A percentile compares a stretch with the other conserved stretches of the same genome.
These are phyloP conservation scores for Enteromius paludinosus DNA, from an alignment of 2,797 vertebrate genomes.

Conservation along the genomic window DNA sequence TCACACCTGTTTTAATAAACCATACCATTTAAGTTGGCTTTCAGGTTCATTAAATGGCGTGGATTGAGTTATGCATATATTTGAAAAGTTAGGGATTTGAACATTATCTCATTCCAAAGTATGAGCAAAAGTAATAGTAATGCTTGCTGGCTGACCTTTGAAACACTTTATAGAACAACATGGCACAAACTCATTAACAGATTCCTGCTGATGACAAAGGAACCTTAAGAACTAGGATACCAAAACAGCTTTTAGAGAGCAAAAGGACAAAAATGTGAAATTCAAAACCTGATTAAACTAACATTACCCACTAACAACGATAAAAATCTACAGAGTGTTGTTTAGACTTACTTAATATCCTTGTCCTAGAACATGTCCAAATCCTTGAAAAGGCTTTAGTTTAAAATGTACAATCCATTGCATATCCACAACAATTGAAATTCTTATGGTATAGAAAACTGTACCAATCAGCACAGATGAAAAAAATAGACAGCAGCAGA, in stretches of 20 bases:
- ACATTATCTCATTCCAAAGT: background rate
- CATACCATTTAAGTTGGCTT: background rate
- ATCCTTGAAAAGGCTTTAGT: conserved; percentile 3
- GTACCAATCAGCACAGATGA: background rate
- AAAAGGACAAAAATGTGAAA: conserved; percentile 6
- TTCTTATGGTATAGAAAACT: background rate
- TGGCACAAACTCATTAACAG: background rate
- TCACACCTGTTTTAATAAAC: background rate
- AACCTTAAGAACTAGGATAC: background rate
- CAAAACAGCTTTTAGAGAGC: background rate
- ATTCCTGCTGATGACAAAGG: conserved; percentile 3
- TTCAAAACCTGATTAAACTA: background rate
- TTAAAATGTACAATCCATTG: background rate
- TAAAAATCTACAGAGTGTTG: background rate
- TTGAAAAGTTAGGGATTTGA: background rate
- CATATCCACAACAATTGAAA: conserved; percentile 1
- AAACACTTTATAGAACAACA: conserved; percentile 6
- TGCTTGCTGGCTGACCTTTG: conserved; percentile 13
- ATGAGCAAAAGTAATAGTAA: background rate
- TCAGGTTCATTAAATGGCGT: background rate
- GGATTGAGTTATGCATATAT: background rate
- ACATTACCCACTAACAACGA: background rate
- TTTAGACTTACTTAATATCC: conserved; percentile 14
- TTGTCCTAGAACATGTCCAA: conserved; percentile 2
- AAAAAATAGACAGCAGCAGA: conserved; percentile 37